phyloP scores from a whole-genome alignment of 2,888 invertebrate genomes.

The Stramonita haemastoma region DNA sequence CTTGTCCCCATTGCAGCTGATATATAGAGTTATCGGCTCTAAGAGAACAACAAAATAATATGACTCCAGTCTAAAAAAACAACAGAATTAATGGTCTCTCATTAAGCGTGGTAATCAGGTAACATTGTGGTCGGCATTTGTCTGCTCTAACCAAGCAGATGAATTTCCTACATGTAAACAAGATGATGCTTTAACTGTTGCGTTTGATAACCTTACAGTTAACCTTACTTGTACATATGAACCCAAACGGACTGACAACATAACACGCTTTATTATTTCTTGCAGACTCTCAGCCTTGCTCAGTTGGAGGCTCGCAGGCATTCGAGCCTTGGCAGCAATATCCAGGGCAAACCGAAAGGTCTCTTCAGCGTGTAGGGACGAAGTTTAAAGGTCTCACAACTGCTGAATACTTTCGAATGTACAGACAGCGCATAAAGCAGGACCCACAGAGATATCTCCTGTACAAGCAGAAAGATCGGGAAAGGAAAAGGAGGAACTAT shows the following conservation, averaged over 20 bases:
- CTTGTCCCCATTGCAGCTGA: no score
- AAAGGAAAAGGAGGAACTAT: conserved; percentile 7
- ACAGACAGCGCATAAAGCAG: conserved; percentile 23
- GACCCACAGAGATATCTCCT: conserved; percentile 18
- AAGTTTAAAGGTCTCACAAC: background rate
- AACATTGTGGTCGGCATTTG: no score
- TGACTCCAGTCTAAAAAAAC: no score
- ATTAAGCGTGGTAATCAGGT: no score
- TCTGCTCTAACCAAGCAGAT: no score
- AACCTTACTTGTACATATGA: no score
- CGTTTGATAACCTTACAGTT: no score
- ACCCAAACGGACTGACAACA: background rate
- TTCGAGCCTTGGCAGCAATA: background rate
- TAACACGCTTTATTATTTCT: conserved; percentile 23
- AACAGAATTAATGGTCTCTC: no score
- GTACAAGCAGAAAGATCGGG: conserved; percentile 21
- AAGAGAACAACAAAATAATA: no score
- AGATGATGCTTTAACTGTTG: no score
- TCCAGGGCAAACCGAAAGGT: background rate
- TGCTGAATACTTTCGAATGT: conserved; percentile 19
- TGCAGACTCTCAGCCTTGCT: conserved; percentile 10
- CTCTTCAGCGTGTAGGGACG: background rate
- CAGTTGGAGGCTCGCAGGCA: background rate
- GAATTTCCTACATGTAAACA: no score
- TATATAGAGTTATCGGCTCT: no score